Conservation (phyloP, 1,140 invertebrate genomes). For the Lasaia peninsularis region DNA sequence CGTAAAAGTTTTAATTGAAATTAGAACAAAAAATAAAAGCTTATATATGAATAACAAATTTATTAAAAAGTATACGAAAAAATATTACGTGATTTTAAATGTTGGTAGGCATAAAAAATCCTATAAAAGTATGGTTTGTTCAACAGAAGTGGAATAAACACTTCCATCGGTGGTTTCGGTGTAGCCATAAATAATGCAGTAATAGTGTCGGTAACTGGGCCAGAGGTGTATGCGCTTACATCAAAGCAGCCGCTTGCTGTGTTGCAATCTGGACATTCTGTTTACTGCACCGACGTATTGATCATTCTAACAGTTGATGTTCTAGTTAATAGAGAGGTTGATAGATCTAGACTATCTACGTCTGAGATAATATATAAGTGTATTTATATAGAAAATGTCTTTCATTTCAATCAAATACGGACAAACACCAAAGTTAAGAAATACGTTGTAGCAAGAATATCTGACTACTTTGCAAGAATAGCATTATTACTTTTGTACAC, state of each 20-base stretch:
- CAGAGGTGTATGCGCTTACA: slow-evolving; percentile 3
- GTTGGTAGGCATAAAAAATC: neutral
- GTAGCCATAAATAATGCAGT: slow-evolving; percentile 8
- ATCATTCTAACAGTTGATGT: slow-evolving; percentile 6
- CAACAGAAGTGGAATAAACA: neutral
- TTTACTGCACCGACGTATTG: slow-evolving; percentile 3
- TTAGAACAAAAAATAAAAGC: too few relatives aligned
- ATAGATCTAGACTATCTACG: neutral
- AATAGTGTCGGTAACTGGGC: slow-evolving; percentile 1
- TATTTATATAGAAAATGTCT: too few relatives aligned
- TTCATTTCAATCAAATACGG: too few relatives aligned
- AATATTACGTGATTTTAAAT: too few relatives aligned
- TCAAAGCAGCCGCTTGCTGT: slow-evolving; percentile 7
- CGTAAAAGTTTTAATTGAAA: too few relatives aligned
- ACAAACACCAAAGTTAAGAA: too few relatives aligned
- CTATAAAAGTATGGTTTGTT: neutral
- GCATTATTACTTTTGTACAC: too few relatives aligned
- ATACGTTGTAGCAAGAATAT: too few relatives aligned
- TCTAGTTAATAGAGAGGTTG: slow-evolving; percentile 2
- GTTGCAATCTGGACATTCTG: slow-evolving; percentile 14
- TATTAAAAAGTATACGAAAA: too few relatives aligned
- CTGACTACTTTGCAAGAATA: too few relatives aligned
- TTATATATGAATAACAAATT: too few relatives aligned
- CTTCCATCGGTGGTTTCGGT: slow-evolving; percentile 5
- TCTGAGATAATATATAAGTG: too few relatives aligned